Evolutionary conservation across 2,113 vertebrate genomes (phyloP).

Genomic region (Corvus cornix): DNA sequence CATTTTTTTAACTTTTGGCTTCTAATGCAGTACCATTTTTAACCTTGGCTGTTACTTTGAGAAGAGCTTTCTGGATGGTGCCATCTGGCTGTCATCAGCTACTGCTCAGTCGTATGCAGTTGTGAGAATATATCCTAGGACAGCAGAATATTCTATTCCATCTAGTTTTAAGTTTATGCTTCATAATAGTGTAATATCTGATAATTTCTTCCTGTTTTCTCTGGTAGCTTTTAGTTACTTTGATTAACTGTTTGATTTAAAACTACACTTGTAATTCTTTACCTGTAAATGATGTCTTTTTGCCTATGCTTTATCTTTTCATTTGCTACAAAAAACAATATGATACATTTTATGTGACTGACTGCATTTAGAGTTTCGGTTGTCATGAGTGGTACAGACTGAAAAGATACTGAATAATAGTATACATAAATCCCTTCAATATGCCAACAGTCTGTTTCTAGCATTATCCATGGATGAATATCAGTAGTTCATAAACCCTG

Average conservation of each 20-base stretch:
- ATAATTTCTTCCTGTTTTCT: not conserved
- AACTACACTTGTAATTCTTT: not conserved
- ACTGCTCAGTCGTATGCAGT: slow-evolving; percentile 2
- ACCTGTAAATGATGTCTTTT: not conserved
- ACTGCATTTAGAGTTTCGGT: not conserved
- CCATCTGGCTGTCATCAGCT: slow-evolving; percentile 35
- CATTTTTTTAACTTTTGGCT: not conserved
- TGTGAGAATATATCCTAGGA: slow-evolving; percentile 1
- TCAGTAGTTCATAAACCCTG: not conserved
- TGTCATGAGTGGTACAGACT: not conserved
- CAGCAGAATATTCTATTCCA: not conserved
- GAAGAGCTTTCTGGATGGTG: not conserved
- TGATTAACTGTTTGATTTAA: not conserved
- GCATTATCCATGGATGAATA: not conserved
- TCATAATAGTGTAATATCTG: not conserved
- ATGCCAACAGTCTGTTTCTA: not conserved
- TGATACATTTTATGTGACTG: not conserved
- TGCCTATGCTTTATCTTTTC: not conserved
- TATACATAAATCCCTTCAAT: not conserved
- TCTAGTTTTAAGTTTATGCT: not conserved
- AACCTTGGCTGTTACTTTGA: not conserved
- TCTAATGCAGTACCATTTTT: slow-evolving; percentile 22
- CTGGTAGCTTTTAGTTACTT: not conserved
- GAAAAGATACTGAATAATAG: not conserved
- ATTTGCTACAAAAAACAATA: not conserved